Evolutionary conservation across 2,113 vertebrate species (phyloP), one percentile per base, ranked within the genome.

Genomic region (Monarcha castaneiventris): DNA sequence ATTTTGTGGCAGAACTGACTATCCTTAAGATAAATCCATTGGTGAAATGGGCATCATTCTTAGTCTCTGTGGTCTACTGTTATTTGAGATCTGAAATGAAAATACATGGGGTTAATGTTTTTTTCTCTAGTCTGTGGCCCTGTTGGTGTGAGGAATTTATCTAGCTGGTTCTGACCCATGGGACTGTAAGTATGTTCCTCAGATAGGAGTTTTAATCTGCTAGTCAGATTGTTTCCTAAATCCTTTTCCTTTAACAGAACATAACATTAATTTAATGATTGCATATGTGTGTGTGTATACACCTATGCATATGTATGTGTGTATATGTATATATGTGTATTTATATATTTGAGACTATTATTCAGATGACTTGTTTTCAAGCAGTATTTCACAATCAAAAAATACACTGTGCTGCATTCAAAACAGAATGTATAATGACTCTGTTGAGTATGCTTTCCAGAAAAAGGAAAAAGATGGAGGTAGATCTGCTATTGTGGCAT

Each of bases 321-420:
- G 59, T 90, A 67, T 91, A 81, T 95, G 84, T 96, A 74, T 94
- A 80, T 92, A 84, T 54, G 66, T 84, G 39, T 80, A 64, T 95
- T 49, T 92, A 86, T 94, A 56, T 87, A 87, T 88, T 75, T 82
- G 52, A 90, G 71, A 78, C 48, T 78, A 37, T 78, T 89, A 41
- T 63, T 89, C 68, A 91, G 49, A 89, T 48, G 8, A 84, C 52
- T 52, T 80, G 79, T 88, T 90, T 89, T 69, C 77, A 76, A 68
- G 52, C 72, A 90, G 90, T 94, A 88, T 93, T 96, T 95, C 88
- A 77, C 88, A 94, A 86, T 94, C 86, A 93, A 43, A 91, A 93
- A 67, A 46, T 73, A 88, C 74, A 93, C 80, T 94, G 91, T 94
- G 95, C 88, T 91, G 56, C 69, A 89, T 74, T 96, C 62, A 64